These are phyloP conservation scores for Lepidurus couesii DNA, from an alignment of 1,140 invertebrate genomes.

Conservation along the genomic window DNA sequence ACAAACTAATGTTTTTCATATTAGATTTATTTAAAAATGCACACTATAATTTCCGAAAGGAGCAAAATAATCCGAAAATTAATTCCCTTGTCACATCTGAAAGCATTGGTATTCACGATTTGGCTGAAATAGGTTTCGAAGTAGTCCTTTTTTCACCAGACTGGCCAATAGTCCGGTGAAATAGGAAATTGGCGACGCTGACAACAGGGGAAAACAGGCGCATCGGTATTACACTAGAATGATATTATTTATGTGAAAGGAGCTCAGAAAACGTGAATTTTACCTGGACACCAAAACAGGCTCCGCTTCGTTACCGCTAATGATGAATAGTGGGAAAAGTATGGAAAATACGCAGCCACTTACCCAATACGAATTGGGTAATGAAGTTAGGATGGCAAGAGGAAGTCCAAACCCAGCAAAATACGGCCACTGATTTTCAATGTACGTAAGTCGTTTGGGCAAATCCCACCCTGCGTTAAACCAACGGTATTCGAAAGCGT, in stretches of 20 bases:
- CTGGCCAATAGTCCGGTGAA: conserved; percentile 40
- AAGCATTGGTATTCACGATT: neutral
- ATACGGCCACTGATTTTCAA: conserved; percentile 93
- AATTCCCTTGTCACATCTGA: neutral
- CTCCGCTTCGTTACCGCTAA: conserved; percentile 86
- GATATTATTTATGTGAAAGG: conserved; percentile 35
- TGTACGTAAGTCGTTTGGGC: conserved; percentile 76
- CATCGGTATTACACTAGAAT: conserved; percentile 64
- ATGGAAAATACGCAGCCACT: conserved; percentile 90
- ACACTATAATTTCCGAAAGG: neutral
- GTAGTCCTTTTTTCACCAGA: neutral
- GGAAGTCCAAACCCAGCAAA: conserved; percentile 92
- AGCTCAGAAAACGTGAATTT: conserved; percentile 37
- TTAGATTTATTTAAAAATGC: too few relatives aligned
- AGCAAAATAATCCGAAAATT: neutral
- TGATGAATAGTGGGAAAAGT: conserved; percentile 85
- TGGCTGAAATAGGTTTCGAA: neutral
- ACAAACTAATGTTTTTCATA: too few relatives aligned
- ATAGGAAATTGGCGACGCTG: conserved; percentile 68
- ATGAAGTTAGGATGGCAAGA: conserved; percentile 72
- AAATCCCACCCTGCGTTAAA: conserved; percentile 93
- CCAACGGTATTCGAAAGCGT: conserved; percentile 97
- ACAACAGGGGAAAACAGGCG: conserved; percentile 75
- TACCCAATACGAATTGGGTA: conserved; percentile 59
- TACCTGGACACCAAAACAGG: conserved; percentile 66